A percentile compares a stretch with the other conserved stretches of the same genome.
These are phyloP conservation scores for Brachionus plicatilis DNA, from an alignment of 1,140 invertebrate species.

Conservation along the genomic window DNA sequence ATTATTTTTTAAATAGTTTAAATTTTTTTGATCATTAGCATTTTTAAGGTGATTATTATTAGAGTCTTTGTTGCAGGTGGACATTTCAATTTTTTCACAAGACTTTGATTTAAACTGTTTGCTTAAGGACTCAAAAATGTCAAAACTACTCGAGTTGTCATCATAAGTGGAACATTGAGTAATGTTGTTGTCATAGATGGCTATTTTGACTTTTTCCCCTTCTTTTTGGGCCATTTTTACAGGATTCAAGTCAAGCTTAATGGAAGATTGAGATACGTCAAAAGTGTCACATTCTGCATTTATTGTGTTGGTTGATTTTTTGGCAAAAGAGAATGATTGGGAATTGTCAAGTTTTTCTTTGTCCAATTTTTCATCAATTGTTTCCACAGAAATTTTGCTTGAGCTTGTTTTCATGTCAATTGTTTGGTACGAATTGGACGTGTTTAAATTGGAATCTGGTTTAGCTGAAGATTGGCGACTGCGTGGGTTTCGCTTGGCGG, in stretches of 20 bases:
- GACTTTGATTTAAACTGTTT: constrained; percentile 20
- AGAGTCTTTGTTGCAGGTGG: not conserved
- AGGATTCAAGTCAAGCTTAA: not conserved
- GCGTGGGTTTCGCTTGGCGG: not conserved
- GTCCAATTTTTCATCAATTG: not conserved
- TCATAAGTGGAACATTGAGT: not conserved
- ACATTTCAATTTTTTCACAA: constrained; percentile 1
- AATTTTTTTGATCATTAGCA: not conserved
- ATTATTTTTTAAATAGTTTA: not conserved
- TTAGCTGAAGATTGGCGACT: not conserved
- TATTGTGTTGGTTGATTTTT: not conserved
- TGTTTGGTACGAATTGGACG: not conserved
- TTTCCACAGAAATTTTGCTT: constrained; percentile 14
- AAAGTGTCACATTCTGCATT: not conserved
- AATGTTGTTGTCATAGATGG: constrained; percentile 37
- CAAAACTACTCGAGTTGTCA: not conserved
- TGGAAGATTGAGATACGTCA: not conserved
- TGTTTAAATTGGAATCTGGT: not conserved
- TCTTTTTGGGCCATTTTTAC: not conserved
- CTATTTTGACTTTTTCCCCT: not conserved
- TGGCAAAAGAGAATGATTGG: not conserved
- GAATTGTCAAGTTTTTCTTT: not conserved
- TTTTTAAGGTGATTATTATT: constrained; percentile 6
- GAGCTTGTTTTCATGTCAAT: not conserved
- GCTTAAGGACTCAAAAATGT: not conserved